Base-by-base conservation (phyloP, 1,140 invertebrate species). In the Brachystomella parvula region DNA sequence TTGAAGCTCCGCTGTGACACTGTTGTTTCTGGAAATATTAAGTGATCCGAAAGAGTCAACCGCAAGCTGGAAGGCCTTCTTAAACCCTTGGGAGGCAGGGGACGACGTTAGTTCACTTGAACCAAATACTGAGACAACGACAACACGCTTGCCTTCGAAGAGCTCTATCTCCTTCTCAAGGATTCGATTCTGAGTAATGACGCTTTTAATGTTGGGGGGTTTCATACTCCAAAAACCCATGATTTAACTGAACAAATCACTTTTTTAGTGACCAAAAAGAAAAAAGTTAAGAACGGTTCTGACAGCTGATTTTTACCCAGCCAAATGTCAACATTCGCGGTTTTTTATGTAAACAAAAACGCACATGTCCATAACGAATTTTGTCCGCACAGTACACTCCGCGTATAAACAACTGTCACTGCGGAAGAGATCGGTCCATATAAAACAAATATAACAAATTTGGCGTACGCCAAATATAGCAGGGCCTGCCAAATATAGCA, bases 91-190 rank as follows among this genome's bases (percentile, higher is more conserved):
- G 44, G 12, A 47, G 30, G 49, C 49, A 53, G 49, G 3, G 21
- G 3, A 12, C 21, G 24, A 24, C 3, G 6, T 24, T 58, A 64
- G 67, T 24, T 53, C 6, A 28, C 61, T 68, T 0, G 64, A 58
- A 3, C 71, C 71, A 59, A 72, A 65, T 1, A 72, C 61, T 28
- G 71, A 62, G 15, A 69, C 62, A 19, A 72, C 66, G 3, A 67
- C 60, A 49, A 69, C 56, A 31, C 61, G 28, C 29, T 65, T 64
- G 15, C 53, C 28, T 26, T 30, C 31, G 9, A 63, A 29, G 12
- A 53, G 49, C 12, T 6, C 3, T 6, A 24, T 24, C 24, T 53
- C 21, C 9, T 6, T 9, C 9, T 53, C 49, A 53, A 53, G 9
- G 12, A 53, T 6, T 26, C 24, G 3, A 53, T 53, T 53, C 9